These are phyloP conservation scores for Anoura caudifer DNA, from an alignment of 2,113 vertebrate species.

Conservation along the genomic window DNA sequence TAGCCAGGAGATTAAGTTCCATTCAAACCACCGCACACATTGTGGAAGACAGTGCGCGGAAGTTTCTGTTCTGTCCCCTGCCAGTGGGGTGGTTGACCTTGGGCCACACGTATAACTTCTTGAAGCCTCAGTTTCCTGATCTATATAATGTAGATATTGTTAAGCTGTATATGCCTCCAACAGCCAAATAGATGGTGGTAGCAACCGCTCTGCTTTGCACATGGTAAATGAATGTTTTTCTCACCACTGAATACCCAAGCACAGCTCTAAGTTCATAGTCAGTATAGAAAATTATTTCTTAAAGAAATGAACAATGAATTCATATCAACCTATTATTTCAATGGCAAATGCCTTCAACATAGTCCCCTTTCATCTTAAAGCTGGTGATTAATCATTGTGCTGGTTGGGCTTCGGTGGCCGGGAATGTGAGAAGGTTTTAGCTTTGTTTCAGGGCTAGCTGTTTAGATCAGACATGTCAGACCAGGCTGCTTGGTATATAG, in stretches of 20 bases:
- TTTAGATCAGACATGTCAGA: neutral
- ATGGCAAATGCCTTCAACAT: neutral
- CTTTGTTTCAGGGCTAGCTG: neutral
- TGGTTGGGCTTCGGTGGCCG: neutral
- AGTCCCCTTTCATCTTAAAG: neutral
- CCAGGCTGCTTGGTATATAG: neutral
- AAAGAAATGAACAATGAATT: neutral
- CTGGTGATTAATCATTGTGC: neutral
- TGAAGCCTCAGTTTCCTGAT: neutral
- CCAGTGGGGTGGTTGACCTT: neutral
- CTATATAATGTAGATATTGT: neutral
- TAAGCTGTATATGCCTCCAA: neutral
- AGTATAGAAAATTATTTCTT: neutral
- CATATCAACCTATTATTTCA: neutral
- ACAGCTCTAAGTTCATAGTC: neutral
- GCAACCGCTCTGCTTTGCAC: neutral
- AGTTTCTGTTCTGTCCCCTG: neutral
- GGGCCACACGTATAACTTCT: neutral
- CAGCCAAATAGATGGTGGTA: neutral
- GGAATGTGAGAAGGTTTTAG: neutral
- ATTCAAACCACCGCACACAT: neutral
- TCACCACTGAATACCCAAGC: neutral
- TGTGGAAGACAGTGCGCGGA: neutral
- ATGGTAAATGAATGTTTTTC: neutral
- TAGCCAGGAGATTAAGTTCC: neutral